Percentiles rank a stretch among this genome's conserved stretches.
phyloP scores from a whole-genome alignment of 2,888 invertebrate species.

The Lottia gigantea region DNA sequence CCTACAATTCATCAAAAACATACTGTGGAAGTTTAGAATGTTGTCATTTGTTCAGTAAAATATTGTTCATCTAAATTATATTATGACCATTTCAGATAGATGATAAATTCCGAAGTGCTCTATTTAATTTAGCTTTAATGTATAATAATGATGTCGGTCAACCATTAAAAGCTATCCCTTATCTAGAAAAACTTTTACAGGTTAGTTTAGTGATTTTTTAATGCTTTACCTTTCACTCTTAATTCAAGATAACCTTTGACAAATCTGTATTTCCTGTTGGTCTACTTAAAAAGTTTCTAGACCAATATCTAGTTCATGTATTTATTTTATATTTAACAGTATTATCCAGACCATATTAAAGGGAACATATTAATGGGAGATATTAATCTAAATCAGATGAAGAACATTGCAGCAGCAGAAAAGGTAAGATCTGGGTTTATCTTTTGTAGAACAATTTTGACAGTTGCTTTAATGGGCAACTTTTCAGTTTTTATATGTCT shows the following conservation, averaged over 20 bases:
- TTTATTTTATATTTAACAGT: conserved; percentile 59
- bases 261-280: no score
- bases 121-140: conserved; percentile 89
- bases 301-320: no score
- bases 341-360: conserved; percentile 93
- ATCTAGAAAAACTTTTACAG: conserved; percentile 88
- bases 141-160: conserved; percentile 87
- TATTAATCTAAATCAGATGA: conserved; percentile 94
- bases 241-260: no score
- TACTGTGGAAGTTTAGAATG: no score
- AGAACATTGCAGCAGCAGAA: conserved; percentile 93
- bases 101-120: conserved; percentile 89
- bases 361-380: conserved; percentile 93
- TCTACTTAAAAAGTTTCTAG: no score
- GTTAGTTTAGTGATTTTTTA: conserved; percentile 45
- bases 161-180: conserved; percentile 91
- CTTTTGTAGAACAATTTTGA: not conserved
- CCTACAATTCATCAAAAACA: no score
- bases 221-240: no score
- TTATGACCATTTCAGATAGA: conserved; percentile 70
- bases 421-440: conserved; percentile 73
- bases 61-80: no score
- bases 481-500: no score
- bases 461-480: no score
- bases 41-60: no score